Conservation (phyloP, 2,888 invertebrate species). For the Pheosia tremula region DNA sequence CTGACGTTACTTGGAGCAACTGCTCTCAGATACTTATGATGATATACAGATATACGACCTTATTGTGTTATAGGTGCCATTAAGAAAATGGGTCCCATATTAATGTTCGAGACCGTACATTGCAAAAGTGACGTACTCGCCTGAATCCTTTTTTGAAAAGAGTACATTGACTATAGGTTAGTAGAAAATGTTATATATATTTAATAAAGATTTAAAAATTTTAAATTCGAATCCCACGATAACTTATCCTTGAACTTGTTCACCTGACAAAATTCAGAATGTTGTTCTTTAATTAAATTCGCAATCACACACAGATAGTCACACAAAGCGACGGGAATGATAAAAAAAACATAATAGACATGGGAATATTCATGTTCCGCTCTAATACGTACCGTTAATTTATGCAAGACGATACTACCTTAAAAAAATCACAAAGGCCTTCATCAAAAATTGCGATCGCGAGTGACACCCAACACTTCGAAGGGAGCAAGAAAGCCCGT, state of each 20-base stretch:
- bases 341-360: constrained; percentile 62
- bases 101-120: too few species aligned
- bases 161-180: too few species aligned
- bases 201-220: too few species aligned
- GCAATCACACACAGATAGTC: constrained; percentile 38
- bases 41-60: too few species aligned
- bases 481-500: constrained; percentile 64
- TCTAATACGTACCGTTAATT: constrained; percentile 71
- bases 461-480: constrained; percentile 77
- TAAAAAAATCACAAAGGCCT: constrained; percentile 67
- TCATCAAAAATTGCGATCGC: constrained; percentile 78
- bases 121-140: too few species aligned
- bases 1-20: too few species aligned
- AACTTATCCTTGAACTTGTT: neutral
- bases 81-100: too few species aligned
- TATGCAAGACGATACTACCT: constrained; percentile 79
- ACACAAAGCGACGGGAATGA: constrained; percentile 33
- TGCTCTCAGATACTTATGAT: too few species aligned
- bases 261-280: constrained; percentile 17
- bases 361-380: constrained; percentile 80
- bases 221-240: neutral
- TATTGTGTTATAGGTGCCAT: too few species aligned
- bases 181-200: too few species aligned
- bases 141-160: too few species aligned
- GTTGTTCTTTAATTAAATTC: constrained; percentile 50